These are phyloP conservation scores for Harpalus rufipes DNA, from an alignment of 2,888 invertebrate species.

Conservation along the genomic window DNA sequence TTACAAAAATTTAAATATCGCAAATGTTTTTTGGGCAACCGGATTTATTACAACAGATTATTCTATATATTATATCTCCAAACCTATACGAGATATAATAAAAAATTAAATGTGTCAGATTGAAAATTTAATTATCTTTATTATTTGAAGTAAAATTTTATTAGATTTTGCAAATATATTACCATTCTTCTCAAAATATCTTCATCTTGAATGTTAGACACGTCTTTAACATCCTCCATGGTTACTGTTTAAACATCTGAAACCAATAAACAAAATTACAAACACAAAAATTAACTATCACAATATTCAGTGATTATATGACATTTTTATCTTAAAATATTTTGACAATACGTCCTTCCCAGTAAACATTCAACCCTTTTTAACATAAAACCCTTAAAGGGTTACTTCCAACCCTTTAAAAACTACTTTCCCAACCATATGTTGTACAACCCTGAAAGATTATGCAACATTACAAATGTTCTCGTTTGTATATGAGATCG, in stretches of 20 bases:
- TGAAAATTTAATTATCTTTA: too few relatives aligned
- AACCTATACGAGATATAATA: too few relatives aligned
- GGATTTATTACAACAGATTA: too few relatives aligned
- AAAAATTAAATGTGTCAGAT: too few relatives aligned
- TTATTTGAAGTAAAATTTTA: too few relatives aligned
- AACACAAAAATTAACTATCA: not conserved
- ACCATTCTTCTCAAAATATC: slow-evolving; percentile 89
- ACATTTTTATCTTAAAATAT: not conserved
- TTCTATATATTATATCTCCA: too few relatives aligned
- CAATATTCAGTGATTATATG: not conserved
- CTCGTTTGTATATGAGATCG: not conserved
- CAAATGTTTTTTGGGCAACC: too few relatives aligned
- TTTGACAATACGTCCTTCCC: not conserved
- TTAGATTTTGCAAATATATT: slow-evolving; percentile 67
- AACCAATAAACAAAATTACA: not conserved
- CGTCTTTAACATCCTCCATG: slow-evolving; percentile 76
- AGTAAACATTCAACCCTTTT: not conserved
- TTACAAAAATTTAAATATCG: too few relatives aligned
- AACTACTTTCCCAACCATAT: not conserved
- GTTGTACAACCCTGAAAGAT: not conserved
- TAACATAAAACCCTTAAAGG: not conserved
- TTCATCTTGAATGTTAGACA: slow-evolving; percentile 86
- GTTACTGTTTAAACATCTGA: slow-evolving; percentile 38
- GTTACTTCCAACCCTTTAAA: not conserved
- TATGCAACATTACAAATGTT: slow-evolving; percentile 8